These are phyloP conservation scores for Tetrapedia diversipes DNA, from an alignment of 2,888 invertebrate species.

Conservation along the genomic window DNA sequence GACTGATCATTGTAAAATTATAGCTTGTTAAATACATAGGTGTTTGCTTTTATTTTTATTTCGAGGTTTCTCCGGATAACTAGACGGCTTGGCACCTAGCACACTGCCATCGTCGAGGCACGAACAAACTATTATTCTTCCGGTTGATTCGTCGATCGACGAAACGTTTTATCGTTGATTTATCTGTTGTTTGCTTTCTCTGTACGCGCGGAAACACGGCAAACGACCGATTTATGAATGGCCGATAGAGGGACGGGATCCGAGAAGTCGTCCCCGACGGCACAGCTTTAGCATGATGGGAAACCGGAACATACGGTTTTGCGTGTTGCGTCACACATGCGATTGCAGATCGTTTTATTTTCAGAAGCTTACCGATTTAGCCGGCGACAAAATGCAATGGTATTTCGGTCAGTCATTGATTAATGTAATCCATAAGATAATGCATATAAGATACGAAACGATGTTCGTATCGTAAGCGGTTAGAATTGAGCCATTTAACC, in stretches of 20 bases:
- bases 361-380: conserved; percentile 25
- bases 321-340: conserved; percentile 23
- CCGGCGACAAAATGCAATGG: conserved; percentile 16
- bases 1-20: background rate
- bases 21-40: conserved; percentile 25
- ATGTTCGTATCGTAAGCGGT: no score
- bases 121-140: conserved; percentile 69
- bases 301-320: conserved; percentile 35
- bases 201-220: conserved; percentile 57
- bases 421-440: background rate
- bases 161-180: conserved; percentile 67
- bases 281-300: conserved; percentile 16
- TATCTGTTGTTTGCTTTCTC: conserved; percentile 69
- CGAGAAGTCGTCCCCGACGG: conserved; percentile 19
- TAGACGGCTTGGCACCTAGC: conserved; percentile 68
- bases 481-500: no score
- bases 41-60: conserved; percentile 57
- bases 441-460: background rate
- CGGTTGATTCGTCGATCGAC: conserved; percentile 66
- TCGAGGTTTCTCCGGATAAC: conserved; percentile 39
- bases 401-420: conserved; percentile 15
- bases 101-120: conserved; percentile 44
- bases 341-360: conserved; percentile 40
- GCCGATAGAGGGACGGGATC: conserved; percentile 39
- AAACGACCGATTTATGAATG: conserved; percentile 69